Percentiles rank a stretch among this genome's conserved stretches.
phyloP scores from a whole-genome alignment of 2,888 invertebrate species.

The Drosophila dives region DNA sequence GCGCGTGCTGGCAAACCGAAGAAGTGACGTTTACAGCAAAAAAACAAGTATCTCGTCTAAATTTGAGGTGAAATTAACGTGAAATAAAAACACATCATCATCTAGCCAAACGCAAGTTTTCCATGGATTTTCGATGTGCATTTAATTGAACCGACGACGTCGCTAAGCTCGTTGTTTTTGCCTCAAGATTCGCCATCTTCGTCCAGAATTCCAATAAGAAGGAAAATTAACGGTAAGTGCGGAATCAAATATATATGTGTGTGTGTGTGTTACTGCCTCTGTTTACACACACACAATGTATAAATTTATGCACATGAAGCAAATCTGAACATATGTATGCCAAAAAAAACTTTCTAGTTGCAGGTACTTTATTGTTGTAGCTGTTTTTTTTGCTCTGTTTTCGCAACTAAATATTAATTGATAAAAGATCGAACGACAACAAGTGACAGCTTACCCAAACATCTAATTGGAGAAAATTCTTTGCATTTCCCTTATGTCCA shows the following conservation, averaged over 20 bases:
- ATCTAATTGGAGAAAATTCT: slow-evolving; percentile 57
- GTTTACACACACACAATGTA: slow-evolving; percentile 24
- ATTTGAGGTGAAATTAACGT: slow-evolving; percentile 55
- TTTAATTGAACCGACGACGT: slow-evolving; percentile 50
- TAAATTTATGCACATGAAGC: not conserved
- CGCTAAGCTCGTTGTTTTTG: slow-evolving; percentile 41
- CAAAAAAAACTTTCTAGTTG: slow-evolving; percentile 46
- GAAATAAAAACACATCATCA: slow-evolving; percentile 29
- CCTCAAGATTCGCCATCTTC: slow-evolving; percentile 53
- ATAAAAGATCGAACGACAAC: slow-evolving; percentile 21
- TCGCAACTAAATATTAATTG: not conserved
- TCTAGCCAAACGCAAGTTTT: slow-evolving; percentile 23
- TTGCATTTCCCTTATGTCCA: slow-evolving; percentile 27
- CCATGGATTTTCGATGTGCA: slow-evolving; percentile 42
- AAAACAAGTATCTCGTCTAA: slow-evolving; percentile 62
- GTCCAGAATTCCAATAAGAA: slow-evolving; percentile 50
- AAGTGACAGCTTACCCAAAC: slow-evolving; percentile 35
- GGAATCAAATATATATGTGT: slow-evolving; percentile 37
- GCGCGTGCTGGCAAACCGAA: slow-evolving; percentile 51
- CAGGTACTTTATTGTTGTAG: slow-evolving; percentile 1
- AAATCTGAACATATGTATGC: not conserved
- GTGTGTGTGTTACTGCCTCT: slow-evolving; percentile 32
- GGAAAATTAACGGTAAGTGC: slow-evolving; percentile 54
- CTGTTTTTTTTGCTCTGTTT: slow-evolving; percentile 13
- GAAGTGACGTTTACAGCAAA: slow-evolving; percentile 72